Conservation (phyloP, 2,797 vertebrate species). For the Nyctalus aviator region DNA sequence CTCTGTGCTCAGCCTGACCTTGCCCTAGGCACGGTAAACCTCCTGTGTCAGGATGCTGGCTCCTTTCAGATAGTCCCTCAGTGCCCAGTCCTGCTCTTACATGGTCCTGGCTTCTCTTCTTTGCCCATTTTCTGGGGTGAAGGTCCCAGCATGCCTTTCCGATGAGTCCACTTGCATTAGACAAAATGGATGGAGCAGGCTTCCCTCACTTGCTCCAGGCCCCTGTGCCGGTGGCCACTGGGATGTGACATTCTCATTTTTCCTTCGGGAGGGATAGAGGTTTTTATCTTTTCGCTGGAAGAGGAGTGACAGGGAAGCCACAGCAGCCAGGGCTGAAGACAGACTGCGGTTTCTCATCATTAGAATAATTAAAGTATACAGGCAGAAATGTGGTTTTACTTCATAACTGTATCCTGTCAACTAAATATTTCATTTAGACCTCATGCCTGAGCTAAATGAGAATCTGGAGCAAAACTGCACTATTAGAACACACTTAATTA, state of each 20-base stretch:
- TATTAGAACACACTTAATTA: conserved; percentile 90
- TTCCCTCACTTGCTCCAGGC: conserved; percentile 53
- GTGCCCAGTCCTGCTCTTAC: background rate
- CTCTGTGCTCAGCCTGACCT: rapidly evolving
- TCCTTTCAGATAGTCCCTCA: background rate
- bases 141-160: conserved; percentile 15
- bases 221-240: conserved; percentile 35
- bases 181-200: background rate
- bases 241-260: conserved; percentile 83
- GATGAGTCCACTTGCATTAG: conserved; percentile 1
- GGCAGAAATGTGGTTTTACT: conserved; percentile 87
- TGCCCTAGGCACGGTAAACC: rapidly evolving
- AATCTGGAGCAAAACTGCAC: conserved; percentile 89
- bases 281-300: conserved; percentile 83
- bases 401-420: conserved; percentile 89
- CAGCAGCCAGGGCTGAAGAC: conserved; percentile 73
- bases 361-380: conserved; percentile 89
- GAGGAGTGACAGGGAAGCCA: conserved; percentile 77
- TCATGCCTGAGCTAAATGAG: conserved; percentile 89
- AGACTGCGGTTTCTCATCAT: conserved; percentile 88
- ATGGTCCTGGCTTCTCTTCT: background rate
- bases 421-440: conserved; percentile 90
- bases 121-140: background rate
- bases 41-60: background rate
- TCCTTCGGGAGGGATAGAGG: conserved; percentile 75